phyloP scores from a whole-genome alignment of 1,140 invertebrate genomes.

The Leptinotarsa undecemlineata region DNA sequence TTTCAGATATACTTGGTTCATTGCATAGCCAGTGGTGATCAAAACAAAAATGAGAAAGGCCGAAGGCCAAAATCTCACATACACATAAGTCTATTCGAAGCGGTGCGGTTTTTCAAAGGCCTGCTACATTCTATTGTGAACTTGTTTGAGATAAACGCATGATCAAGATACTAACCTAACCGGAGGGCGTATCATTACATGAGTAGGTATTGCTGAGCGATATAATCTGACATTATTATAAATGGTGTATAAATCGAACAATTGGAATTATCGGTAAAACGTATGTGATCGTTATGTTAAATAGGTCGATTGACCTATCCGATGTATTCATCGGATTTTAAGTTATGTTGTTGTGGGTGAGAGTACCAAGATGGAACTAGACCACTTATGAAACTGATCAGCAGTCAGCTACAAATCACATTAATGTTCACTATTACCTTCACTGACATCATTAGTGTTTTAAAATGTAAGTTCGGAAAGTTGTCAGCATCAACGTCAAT shows the following conservation, averaged over 20 bases:
- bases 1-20: too few relatives aligned
- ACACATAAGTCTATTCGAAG: too few relatives aligned
- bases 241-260: conserved; percentile 9
- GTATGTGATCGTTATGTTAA: neutral
- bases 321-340: neutral
- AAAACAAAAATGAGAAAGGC: too few relatives aligned
- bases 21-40: too few relatives aligned
- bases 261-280: conserved; percentile 2
- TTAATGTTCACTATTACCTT: too few relatives aligned
- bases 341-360: neutral
- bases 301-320: neutral
- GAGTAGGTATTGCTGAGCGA: neutral
- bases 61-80: too few relatives aligned
- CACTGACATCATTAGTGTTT: too few relatives aligned
- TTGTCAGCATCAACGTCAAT: too few relatives aligned
- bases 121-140: conserved; percentile 13
- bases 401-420: too few relatives aligned
- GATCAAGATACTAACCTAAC: conserved; percentile 16
- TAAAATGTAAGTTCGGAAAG: too few relatives aligned
- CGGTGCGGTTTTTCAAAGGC: conserved; percentile 11
- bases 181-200: conserved; percentile 21
- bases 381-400: too few relatives aligned
- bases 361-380: too few relatives aligned
- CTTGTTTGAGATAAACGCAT: conserved; percentile 10
- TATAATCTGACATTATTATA: conserved; percentile 10